Percentiles rank a stretch among this genome's conserved stretches.
Evolutionary conservation across 1,140 invertebrate species (phyloP).

Genomic region (Polyergus mexicanus): DNA sequence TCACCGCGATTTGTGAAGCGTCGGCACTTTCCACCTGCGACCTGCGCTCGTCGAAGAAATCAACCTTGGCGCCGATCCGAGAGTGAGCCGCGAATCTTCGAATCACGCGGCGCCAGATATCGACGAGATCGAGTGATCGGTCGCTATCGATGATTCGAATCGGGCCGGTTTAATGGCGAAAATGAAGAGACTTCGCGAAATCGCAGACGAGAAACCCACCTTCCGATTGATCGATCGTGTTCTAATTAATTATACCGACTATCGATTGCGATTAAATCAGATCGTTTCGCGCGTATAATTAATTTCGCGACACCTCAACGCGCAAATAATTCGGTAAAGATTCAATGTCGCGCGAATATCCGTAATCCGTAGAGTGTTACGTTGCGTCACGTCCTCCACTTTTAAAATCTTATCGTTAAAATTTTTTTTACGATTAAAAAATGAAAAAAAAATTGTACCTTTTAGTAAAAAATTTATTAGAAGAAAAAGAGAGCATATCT

Average conservation of each 20-base stretch:
- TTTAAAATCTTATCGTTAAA: neutral
- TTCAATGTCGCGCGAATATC: neutral
- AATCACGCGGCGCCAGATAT: constrained; percentile 63
- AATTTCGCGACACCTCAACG: constrained; percentile 28
- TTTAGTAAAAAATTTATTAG: neutral
- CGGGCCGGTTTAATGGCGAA: constrained; percentile 37
- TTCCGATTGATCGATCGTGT: neutral
- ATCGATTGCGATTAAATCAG: constrained; percentile 10
- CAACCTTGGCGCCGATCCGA: constrained; percentile 76
- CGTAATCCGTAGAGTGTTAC: neutral
- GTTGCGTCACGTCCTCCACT: constrained; percentile 4
- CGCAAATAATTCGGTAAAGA: constrained; percentile 6
- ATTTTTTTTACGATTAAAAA: too few species aligned
- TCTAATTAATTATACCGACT: constrained; percentile 11
- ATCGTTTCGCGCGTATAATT: constrained; percentile 19
- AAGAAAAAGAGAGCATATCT: neutral
- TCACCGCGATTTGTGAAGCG: constrained; percentile 17
- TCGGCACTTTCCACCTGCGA: constrained; percentile 68
- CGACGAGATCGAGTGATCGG: constrained; percentile 53
- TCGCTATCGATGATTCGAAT: constrained; percentile 62
- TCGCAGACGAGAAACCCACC: neutral
- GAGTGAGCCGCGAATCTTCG: constrained; percentile 30
- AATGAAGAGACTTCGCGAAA: neutral
- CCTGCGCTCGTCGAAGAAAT: constrained; percentile 36
- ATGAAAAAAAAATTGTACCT: too few species aligned